phyloP scores from a whole-genome alignment of 2,797 vertebrate species.

The Sebastes jordani region DNA sequence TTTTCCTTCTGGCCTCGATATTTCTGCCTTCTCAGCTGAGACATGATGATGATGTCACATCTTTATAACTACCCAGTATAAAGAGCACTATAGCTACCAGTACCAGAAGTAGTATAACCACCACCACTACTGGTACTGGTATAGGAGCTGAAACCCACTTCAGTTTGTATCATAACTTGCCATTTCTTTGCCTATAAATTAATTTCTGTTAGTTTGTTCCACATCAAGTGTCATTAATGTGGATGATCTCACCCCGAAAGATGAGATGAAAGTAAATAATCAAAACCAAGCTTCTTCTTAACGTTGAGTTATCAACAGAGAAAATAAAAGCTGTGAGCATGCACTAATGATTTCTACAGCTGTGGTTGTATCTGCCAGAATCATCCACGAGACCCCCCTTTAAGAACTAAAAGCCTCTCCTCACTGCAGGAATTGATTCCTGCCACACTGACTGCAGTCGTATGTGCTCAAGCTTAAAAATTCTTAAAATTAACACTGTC shows the following conservation, averaged over 20 bases:
- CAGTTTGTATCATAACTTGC: background rate
- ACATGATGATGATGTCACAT: conserved; percentile 23
- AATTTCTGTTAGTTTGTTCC: conserved; percentile 31
- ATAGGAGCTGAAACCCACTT: background rate
- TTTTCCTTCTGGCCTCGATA: background rate
- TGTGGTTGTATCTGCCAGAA: conserved; percentile 72
- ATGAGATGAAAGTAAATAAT: conserved; percentile 53
- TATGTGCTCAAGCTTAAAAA: conserved; percentile 59
- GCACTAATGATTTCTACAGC: conserved; percentile 73
- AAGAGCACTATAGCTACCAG: background rate
- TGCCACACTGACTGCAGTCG: conserved; percentile 48
- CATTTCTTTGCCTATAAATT: conserved; percentile 8
- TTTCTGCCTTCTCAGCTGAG: conserved; percentile 33
- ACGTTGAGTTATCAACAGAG: conserved; percentile 53
- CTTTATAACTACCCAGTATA: background rate
- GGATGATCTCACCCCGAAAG: conserved; percentile 48
- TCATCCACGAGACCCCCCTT: conserved; percentile 66
- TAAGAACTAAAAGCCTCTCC: conserved; percentile 69
- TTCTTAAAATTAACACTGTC: conserved; percentile 31
- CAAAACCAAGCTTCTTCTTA: conserved; percentile 38
- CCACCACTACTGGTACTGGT: background rate
- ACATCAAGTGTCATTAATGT: conserved; percentile 46
- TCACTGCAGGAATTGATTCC: conserved; percentile 66
- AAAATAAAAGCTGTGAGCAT: conserved; percentile 52
- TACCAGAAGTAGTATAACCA: conserved; percentile 3